Conservation (phyloP, 2,888 invertebrate genomes). For the Vesta saturnalis region DNA sequence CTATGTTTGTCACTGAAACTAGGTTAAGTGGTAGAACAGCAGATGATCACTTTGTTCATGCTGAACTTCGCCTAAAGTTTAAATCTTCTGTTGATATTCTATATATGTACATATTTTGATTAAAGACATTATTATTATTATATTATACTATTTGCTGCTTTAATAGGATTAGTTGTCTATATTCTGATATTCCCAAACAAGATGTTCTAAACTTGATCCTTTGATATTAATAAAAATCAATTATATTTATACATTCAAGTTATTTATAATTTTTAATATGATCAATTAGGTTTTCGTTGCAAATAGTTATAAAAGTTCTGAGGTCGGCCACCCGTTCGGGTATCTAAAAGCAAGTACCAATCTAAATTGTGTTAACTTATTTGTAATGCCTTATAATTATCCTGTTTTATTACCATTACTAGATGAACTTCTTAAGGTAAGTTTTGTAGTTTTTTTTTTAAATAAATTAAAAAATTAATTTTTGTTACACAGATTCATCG, state of each 20-base stretch:
- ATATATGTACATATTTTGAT: no score
- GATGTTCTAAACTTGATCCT: no score
- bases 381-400: conserved; percentile 99
- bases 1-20: no score
- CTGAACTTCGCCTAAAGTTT: no score
- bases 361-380: conserved; percentile 92
- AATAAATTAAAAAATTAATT: conserved; percentile 9
- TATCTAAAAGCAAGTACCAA: conserved; percentile 97
- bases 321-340: conserved; percentile 94
- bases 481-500: conserved; percentile 88
- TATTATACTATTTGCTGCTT: no score
- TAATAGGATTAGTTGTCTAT: no score
- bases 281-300: conserved; percentile 76
- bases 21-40: no score
- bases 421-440: conserved; percentile 91
- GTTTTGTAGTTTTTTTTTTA: neutral
- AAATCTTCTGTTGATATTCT: no score
- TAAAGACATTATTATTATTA: no score
- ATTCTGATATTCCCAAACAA: no score
- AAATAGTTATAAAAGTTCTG: conserved; percentile 89
- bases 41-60: no score
- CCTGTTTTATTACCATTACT: conserved; percentile 91
- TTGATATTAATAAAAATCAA: neutral
- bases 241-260: neutral
- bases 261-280: no score